Percentiles rank a stretch among this genome's conserved stretches.
Evolutionary conservation across 2,113 vertebrate species (phyloP).

Genomic region (Pimephales promelas): DNA sequence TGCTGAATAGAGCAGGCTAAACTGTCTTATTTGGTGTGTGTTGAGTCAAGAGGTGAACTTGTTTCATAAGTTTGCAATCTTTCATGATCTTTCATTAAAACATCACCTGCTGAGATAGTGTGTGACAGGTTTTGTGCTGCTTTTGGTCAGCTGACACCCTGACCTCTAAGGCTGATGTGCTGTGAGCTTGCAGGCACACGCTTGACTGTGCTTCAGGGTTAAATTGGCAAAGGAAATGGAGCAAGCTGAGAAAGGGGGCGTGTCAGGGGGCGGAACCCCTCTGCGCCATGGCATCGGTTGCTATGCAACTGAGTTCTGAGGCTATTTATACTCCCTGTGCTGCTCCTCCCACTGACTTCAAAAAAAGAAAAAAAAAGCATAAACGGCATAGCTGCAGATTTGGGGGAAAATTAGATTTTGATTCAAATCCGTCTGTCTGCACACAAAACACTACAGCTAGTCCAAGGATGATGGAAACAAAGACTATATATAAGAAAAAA

Average conservation of each 20-base stretch:
- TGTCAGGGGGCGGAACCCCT: conserved; percentile 77
- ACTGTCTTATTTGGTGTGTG: not conserved
- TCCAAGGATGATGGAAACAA: not conserved
- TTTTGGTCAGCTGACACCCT: conserved; percentile 34
- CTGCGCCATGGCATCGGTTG: conserved; percentile 82
- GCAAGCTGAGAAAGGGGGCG: conserved; percentile 78
- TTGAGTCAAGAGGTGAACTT: not conserved
- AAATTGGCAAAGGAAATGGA: conserved; percentile 72
- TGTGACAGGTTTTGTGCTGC: conserved; percentile 12
- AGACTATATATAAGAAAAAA: not conserved
- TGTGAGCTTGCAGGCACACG: conserved; percentile 35
- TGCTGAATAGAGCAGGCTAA: not conserved
- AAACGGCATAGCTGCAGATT: conserved; percentile 57
- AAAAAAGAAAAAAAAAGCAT: too few species aligned
- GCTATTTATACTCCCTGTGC: conserved; percentile 78
- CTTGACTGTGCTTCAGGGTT: conserved; percentile 61
- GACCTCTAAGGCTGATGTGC: conserved; percentile 34
- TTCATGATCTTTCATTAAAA: not conserved
- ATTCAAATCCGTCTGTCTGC: conserved; percentile 24
- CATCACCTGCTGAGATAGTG: not conserved
- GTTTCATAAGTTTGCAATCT: not conserved
- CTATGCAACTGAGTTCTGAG: conserved; percentile 80
- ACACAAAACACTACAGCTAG: conserved; percentile 2
- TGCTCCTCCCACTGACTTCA: conserved; percentile 69
- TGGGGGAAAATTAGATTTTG: conserved; percentile 56